Evolutionary conservation across 2,888 invertebrate genomes (phyloP).

Genomic region (Caenorhabditis macrosperma): DNA sequence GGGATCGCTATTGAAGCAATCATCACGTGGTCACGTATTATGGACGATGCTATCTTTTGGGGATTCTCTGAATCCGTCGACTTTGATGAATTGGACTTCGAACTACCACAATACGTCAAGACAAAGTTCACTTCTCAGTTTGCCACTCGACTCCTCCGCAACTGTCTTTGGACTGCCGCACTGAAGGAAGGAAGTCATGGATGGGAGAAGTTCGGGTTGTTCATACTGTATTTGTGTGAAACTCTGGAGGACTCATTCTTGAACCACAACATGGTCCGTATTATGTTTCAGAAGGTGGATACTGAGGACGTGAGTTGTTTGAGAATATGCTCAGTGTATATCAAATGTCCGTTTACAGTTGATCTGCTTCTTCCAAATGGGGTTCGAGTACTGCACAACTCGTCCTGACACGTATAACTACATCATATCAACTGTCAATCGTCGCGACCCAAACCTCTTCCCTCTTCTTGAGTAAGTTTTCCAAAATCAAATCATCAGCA

Average conservation of each 20-base stretch:
- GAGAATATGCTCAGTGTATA: no score
- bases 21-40: background rate
- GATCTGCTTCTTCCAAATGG: background rate
- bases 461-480: background rate
- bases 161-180: conserved; percentile 10
- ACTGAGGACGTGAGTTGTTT: conserved; percentile 27
- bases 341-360: no score
- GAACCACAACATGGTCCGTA: conserved; percentile 33
- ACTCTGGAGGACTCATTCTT: conserved; percentile 22
- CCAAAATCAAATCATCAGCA: no score
- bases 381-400: background rate
- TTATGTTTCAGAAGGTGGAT: conserved; percentile 4
- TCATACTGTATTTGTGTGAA: conserved; percentile 17
- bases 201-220: conserved; percentile 37
- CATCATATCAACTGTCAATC: background rate
- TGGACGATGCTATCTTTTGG: background rate
- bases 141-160: conserved; percentile 9
- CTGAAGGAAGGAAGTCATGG: conserved; percentile 13
- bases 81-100: conserved; percentile 6
- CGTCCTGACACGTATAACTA: background rate
- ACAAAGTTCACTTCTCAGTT: conserved; percentile 13
- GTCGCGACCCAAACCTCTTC: background rate
- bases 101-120: conserved; percentile 19
- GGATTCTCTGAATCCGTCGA: background rate
- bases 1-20: conserved; percentile 13